Evolutionary conservation across 2,113 vertebrate genomes (phyloP), one percentile per base, ranked within the genome.

Genomic region (Pseudolaguvia tuberculata): DNA sequence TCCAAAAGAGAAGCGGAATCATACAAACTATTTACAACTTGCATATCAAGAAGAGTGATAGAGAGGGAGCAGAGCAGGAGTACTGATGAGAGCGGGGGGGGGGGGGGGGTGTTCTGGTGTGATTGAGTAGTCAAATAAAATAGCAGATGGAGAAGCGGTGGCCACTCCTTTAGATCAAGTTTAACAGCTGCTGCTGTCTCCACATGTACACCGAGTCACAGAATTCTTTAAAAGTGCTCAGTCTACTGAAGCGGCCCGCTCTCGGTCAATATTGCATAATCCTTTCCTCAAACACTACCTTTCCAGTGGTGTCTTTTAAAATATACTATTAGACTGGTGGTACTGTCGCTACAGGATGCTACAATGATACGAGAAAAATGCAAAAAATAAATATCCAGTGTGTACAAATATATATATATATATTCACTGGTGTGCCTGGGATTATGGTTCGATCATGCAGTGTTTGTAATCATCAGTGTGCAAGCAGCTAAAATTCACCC

Each of bases 21-120:
- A 66, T 62, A 72, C 74, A 80, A 83, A 83, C 73, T 81, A 85
- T 77, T 76, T 82, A 82, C 57, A 80, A 55, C 63, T 84, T 84
- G 79, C 79, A 88, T 85, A 85, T 84, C 52, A 39, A 81, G 67
- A 81, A 82, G 73, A 76, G 81, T 82, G 82, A 61, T 35, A 72
- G 77, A 75, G 78, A 71, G 73, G 68, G 65, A 78, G 61, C 23
- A 27, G 72, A 65, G 74, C 78, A 71, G 75, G 20, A 73, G 75
- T 78, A 73, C 75, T 76, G 70, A 72, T 65, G 67, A 56, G 67
- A 48, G 55, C 42, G 68, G 79, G 79, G n/a, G n/a, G n/a, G n/a
- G n/a, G n/a, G n/a, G n/a, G n/a, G n/a, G n/a, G n/a, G n/a, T 73
- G 79, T 71, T 39, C 31, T 73, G 56, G 69, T 42, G 76, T 29